Percentiles rank a stretch among this genome's conserved stretches.
These are phyloP conservation scores for Silurus lanzhouensis DNA, from an alignment of 2,797 vertebrate species.

Conservation along the genomic window DNA sequence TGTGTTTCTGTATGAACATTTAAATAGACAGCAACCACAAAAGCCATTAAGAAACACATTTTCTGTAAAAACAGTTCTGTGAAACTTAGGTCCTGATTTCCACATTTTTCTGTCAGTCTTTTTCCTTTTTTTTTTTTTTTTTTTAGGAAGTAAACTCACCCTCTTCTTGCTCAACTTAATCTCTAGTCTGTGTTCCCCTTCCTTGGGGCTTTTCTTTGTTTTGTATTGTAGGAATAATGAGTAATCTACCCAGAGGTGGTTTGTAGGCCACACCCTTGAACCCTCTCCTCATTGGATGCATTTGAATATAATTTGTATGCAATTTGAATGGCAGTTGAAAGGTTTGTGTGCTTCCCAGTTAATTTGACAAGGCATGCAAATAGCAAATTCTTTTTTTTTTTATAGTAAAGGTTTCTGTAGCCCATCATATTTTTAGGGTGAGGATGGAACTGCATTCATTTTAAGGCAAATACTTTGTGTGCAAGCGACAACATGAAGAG, in stretches of 20 bases:
- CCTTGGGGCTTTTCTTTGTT: constrained; percentile 15
- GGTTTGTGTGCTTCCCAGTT: constrained; percentile 58
- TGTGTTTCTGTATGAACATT: neutral
- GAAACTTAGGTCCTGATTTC: constrained; percentile 13
- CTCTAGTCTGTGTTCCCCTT: neutral
- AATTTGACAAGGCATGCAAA: constrained; percentile 69
- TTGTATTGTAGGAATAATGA: constrained; percentile 24
- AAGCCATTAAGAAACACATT: neutral
- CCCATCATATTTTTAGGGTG: neutral
- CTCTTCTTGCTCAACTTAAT: neutral
- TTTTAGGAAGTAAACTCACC: neutral
- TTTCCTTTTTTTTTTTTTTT: neutral
- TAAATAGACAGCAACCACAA: constrained; percentile 11
- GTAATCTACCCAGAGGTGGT: constrained; percentile 14
- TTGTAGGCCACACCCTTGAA: constrained; percentile 31
- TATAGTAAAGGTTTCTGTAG: constrained; percentile 23
- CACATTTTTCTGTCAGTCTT: neutral
- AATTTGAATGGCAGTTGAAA: constrained; percentile 80
- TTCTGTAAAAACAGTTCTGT: neutral
- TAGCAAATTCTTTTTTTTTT: constrained; percentile 40
- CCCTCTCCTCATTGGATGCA: constrained; percentile 46
- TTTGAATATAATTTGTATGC: constrained; percentile 75
- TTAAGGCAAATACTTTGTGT: neutral
- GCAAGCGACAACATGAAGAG: constrained; percentile 5
- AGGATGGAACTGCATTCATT: constrained; percentile 8